Evolutionary conservation across 2,888 invertebrate genomes (phyloP), one percentile per base, ranked within the genome.

Genomic region (Augochlorella aurata): DNA sequence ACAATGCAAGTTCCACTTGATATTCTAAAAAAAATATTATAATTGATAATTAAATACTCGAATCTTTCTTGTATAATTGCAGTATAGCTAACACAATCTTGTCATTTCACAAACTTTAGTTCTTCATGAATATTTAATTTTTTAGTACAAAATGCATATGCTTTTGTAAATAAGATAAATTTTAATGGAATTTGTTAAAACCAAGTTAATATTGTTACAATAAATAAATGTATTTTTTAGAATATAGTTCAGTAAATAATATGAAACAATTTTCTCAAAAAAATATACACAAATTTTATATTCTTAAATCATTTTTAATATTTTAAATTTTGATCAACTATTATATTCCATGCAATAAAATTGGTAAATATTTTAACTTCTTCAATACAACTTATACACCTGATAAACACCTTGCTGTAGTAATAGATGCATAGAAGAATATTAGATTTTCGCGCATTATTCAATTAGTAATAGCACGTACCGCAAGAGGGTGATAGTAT

Each of bases 1-100:
- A 97, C 98, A 0, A 96, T 98, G 96, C 94, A 96, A 86, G 94
- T 96, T 58, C 94, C 95, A 9, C 93, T 93, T 69, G 94, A 95
- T 3, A 94, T 96, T 75, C 89, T 96, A n/a, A 88, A 90, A 87
- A 47, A 45, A 74, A 49, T 83, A 72, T 79, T 82, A 49, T 83
- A 82, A 66, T 66, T 54, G 24, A 49, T 73, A 72, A 85, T 74
- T 78, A 74, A 74, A 61, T 73, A 24, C 3, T 38, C 38, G 38
- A 38, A 38, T 38, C 7, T 38, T 38, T 3, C 7, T 3, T 2
- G 5, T 54, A 45, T 66, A 49, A 75, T 38, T 79, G 12, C 47
- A 24, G n/a, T 67, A 38, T 8, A 5, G 29, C 61, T 29, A 61
- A 9, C 29, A 18, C 38, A 18, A 63, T 63, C 38, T 38, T 63